Evolutionary conservation across 2,888 invertebrate species (phyloP), one percentile per base, ranked within the genome.

Genomic region (Drosophila ezoana): DNA sequence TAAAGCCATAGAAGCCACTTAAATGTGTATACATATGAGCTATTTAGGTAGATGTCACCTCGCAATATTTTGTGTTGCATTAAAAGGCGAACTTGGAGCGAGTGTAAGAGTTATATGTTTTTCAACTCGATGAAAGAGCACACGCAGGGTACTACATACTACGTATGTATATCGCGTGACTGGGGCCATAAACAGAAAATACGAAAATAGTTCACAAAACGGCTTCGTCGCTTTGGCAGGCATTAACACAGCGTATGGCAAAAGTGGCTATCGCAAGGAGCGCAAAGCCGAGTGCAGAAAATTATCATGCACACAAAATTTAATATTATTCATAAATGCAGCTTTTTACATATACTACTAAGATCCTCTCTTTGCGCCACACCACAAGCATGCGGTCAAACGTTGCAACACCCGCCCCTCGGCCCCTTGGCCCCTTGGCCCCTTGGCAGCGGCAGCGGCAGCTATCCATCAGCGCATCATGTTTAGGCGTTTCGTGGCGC

Each of bases 381-480:
- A 38, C 11, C 14, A 16, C 52, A 51, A 40, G 33, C 40, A 53
- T 68, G 75, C 59, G 70, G 75, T 68, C 57, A 57, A 62, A 63
- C 41, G 49, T 45, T 20, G 41, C 40, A 14, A 40, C 63, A 23
- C 47, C 58, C 6, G 35, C 44, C 52, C 52, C 52, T 52, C 48
- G 1, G 16, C 35, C 18, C 49, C 47, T 23, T 8, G 8, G 40
- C 40, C 10, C 4, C n/a, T 35, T 20, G 8, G 18, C 35, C 20
- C 49, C 47, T 23, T 11, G 23, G 28, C 28, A 28, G 28, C 8
- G 23, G 57, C 35, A 28, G 37, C 41, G 68, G 72, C 85, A 89
- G 77, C 87, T 89, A 89, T 89, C 87, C 89, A 82, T 90, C 89
- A 89, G 89, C 82, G 87, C 89, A 89, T 89, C 90, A 89, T 76